Evolutionary conservation across 2,113 vertebrate species (phyloP), one percentile per base, ranked within the genome.

Genomic region (Catagonus wagneri): DNA sequence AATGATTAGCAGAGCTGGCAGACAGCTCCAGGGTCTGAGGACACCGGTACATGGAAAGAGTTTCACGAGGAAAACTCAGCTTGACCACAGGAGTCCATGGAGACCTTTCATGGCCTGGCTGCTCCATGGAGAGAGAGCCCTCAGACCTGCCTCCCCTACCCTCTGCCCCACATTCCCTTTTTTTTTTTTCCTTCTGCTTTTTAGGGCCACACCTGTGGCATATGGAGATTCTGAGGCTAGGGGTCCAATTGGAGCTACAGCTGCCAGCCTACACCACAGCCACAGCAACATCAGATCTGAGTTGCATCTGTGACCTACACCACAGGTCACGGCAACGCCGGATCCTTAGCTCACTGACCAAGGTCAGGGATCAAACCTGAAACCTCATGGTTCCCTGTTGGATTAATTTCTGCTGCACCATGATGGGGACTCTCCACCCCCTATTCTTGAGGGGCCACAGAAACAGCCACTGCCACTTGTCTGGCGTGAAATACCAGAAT

Each of bases 1-100:
- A 96, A 97, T 97, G 94, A 97, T 96, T 97, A 97, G 69, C 83
- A 89, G 50, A 89, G 76, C 65, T 25, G 63, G 65, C 85, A 56
- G 60, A 7, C 78, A 29, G 85, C 15, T 66, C 58, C 61, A 32
- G 60, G n/a, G 44, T n/a, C 34, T 75, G 15, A 74, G 93, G 58
- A n/a, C 22, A 44, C 11, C 2, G 16, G 60, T 16, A 6, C 60
- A 27, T 32, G 60, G 80, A 71, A 61, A 56, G 36, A 29, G 61
- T 66, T 75, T 75, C 25, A 6, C 32, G 34, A 81, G 65, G 65
- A 75, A 84, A 86, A 34, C 29, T 72, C 10, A 66, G 7, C 25
- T n/a, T 88, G 54, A 50, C 44, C 56, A 44, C 27, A 12, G 16
- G 56, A 92, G 14, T 52, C 34, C 6, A 4, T 3, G 14, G 90